phyloP scores from a whole-genome alignment of 2,113 vertebrate species.

The Lipophrys pholis region DNA sequence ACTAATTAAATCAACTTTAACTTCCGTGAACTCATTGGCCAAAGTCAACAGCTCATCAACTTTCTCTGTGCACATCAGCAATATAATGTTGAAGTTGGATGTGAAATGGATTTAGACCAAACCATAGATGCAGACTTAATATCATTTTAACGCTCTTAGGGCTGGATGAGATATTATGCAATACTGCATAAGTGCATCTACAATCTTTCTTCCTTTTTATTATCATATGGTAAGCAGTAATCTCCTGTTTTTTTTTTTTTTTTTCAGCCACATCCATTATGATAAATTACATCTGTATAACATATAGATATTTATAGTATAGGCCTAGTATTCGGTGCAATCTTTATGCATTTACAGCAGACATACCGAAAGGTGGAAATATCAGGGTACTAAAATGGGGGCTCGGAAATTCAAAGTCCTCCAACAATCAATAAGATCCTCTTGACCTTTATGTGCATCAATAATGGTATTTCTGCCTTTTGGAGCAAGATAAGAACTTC shows the following conservation, averaged over 20 bases:
- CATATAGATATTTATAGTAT: constrained; percentile 5
- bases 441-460: constrained; percentile 74
- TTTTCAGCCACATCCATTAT: constrained; percentile 46
- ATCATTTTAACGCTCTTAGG: constrained; percentile 46
- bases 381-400: constrained; percentile 34
- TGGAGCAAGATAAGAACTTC: constrained; percentile 55
- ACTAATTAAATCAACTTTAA: constrained; percentile 17
- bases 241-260: constrained; percentile 37
- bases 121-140: constrained; percentile 43
- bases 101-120: constrained; percentile 42
- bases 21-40: neutral
- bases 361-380: constrained; percentile 34
- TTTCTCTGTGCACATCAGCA: constrained; percentile 12
- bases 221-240: constrained; percentile 49
- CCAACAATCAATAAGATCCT: constrained; percentile 70
- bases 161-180: constrained; percentile 36
- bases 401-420: constrained; percentile 50
- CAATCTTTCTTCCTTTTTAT: constrained; percentile 37
- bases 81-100: neutral
- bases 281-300: constrained; percentile 34
- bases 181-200: constrained; percentile 41
- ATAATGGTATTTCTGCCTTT: constrained; percentile 74
- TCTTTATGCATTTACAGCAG: constrained; percentile 30
- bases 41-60: constrained; percentile 14
- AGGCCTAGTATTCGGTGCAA: neutral